Evolutionary conservation across 2,113 vertebrate genomes (phyloP), one percentile per base, ranked within the genome.

Genomic region (Donacobius atricapilla): DNA sequence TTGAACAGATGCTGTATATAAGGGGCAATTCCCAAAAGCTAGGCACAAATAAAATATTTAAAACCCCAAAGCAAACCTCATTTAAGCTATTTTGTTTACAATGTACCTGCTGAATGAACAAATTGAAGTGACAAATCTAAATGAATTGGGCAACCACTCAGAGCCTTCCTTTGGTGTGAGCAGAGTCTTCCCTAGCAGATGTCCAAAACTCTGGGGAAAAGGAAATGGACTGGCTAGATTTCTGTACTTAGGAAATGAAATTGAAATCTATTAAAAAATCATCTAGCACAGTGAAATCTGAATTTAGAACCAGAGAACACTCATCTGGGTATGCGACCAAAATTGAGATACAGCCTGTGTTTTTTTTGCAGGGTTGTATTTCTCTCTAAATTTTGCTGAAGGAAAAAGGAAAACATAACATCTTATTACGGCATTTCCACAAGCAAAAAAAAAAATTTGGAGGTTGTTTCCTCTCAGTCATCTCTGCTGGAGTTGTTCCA

Each of bases 11-110:
- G 94, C 83, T 84, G 45, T 44, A 28, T 51, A 20, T 71, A 87
- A 92, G 86, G 87, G 68, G 45, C 72, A 93, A 93, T 90, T 97
- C 94, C 93, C 94, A 87, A 90, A 83, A 84, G 96, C 80, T 89
- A 84, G 84, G 79, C 64, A 76, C 72, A 96, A 94, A 96, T 95
- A 90, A 96, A 96, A 94, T 90, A 96, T 94, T 96, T 96, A 94
- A 94, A 96, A 64, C 37, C 72, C 56, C 44, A 71, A 92, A 94
- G 93, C 79, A 94, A 94, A 90, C 76, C 65, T 96, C 88, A 76
- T 95, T 93, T 92, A 90, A 92, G 72, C 60, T 89, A 64, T 89
- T 96, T 94, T 82, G 90, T 90, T 96, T 92, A 96, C 88, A 90
- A 87, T 94, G 89, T 93, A 95, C 90, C 88, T 95, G 84, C 65